A percentile compares a stretch with the other conserved stretches of the same genome.
These are phyloP conservation scores for Empis livida DNA, from an alignment of 2,888 invertebrate genomes.

Conservation along the genomic window DNA sequence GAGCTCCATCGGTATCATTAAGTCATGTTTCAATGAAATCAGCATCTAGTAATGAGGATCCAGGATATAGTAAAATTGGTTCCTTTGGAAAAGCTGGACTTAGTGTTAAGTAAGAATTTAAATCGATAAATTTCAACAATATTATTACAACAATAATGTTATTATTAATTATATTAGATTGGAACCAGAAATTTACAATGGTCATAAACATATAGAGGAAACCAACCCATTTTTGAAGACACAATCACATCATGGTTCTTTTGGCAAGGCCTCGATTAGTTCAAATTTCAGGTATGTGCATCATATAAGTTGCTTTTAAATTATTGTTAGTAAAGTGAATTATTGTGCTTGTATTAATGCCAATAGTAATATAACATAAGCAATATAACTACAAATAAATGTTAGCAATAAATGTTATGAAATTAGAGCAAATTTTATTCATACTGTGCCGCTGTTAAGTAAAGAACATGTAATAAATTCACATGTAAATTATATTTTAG, in stretches of 20 bases:
- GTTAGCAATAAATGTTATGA: too few species aligned
- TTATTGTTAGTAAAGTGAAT: too few species aligned
- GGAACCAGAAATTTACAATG: slow-evolving; percentile 23
- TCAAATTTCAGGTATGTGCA: slow-evolving; percentile 33
- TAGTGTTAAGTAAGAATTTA: slow-evolving; percentile 25
- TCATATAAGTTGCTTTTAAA: not conserved
- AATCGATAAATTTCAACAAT: not conserved
- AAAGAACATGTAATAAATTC: too few species aligned
- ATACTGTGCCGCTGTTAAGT: too few species aligned
- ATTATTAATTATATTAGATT: slow-evolving; percentile 18
- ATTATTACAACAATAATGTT: not conserved
- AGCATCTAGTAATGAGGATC: slow-evolving; percentile 35
- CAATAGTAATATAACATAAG: too few species aligned
- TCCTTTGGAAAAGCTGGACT: slow-evolving; percentile 39
- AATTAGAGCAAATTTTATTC: too few species aligned
- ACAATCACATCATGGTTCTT: slow-evolving; percentile 32
- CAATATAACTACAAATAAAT: too few species aligned
- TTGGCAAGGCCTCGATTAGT: slow-evolving; percentile 37
- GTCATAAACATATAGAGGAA: slow-evolving; percentile 28
- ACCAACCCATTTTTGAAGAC: slow-evolving; percentile 30
- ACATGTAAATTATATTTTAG: too few species aligned
- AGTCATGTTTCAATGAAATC: slow-evolving; percentile 36
- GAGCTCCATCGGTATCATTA: slow-evolving; percentile 18
- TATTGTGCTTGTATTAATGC: too few species aligned
- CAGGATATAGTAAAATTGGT: slow-evolving; percentile 32